Conservation (phyloP, 2,113 vertebrate species). For the Phyllopteryx taeniolatus region DNA sequence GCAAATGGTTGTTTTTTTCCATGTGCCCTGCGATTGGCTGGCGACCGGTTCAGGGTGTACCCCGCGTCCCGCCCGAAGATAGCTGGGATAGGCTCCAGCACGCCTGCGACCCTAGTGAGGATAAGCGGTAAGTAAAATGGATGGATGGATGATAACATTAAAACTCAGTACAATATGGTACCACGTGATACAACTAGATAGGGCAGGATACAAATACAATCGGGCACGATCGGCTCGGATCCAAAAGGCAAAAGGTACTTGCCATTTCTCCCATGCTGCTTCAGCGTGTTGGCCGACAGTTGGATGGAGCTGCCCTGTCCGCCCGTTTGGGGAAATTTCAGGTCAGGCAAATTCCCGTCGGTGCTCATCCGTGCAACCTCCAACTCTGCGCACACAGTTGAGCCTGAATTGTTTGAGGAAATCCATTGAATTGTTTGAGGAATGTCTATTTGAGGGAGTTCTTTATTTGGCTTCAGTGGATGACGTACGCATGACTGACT, state of each 20-base stretch:
- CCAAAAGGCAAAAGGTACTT: slow-evolving; percentile 22
- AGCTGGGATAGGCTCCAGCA: too few species aligned
- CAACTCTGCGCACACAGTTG: slow-evolving; percentile 75
- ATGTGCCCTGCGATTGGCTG: too few species aligned
- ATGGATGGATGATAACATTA: not conserved
- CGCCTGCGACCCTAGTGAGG: too few species aligned
- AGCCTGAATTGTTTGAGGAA: slow-evolving; percentile 1
- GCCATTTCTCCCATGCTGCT: slow-evolving; percentile 95
- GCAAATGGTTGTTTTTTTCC: too few species aligned
- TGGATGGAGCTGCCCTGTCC: slow-evolving; percentile 89
- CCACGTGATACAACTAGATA: not conserved
- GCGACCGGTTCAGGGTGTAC: too few species aligned
- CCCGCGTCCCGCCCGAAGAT: too few species aligned
- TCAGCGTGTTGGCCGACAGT: slow-evolving; percentile 93
- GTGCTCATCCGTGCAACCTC: slow-evolving; percentile 96
- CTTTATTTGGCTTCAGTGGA: too few species aligned
- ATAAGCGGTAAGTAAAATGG: too few species aligned
- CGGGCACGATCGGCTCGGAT: not conserved
- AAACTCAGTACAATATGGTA: not conserved
- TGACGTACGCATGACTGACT: too few species aligned
- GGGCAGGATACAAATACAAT: not conserved
- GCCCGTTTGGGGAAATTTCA: slow-evolving; percentile 90
- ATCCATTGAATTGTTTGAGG: not conserved
- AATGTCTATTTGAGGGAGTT: not conserved
- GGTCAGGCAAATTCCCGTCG: slow-evolving; percentile 90